Evolutionary conservation across 2,797 vertebrate species (phyloP).

Genomic region (Lagodon rhomboides): DNA sequence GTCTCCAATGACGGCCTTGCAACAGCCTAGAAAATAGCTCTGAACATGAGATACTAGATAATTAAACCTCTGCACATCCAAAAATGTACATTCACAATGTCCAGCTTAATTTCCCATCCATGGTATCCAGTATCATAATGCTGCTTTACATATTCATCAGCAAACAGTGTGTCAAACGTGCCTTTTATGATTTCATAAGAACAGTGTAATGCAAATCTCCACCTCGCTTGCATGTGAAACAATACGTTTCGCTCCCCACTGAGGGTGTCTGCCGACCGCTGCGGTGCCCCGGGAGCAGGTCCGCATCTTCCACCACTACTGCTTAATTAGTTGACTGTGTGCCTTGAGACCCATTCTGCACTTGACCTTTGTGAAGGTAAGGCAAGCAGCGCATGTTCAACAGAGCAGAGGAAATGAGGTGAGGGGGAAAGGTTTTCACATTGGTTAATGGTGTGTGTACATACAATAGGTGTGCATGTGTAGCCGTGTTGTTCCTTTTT

Average conservation of each 20-base stretch:
- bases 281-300: constrained; percentile 69
- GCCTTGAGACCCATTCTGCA: constrained; percentile 79
- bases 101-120: background rate
- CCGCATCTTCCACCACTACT: constrained; percentile 62
- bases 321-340: constrained; percentile 82
- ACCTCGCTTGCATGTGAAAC: constrained; percentile 70
- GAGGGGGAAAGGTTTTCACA: constrained; percentile 63
- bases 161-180: background rate
- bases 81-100: background rate
- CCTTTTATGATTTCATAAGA: constrained; percentile 45
- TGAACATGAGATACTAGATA: too few species aligned
- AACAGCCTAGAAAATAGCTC: background rate
- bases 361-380: constrained; percentile 85
- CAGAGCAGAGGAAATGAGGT: constrained; percentile 76
- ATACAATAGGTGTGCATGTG: constrained; percentile 26
- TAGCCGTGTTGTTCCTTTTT: constrained; percentile 5
- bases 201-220: constrained; percentile 69
- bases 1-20: background rate
- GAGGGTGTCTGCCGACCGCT: constrained; percentile 56
- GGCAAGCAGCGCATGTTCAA: constrained; percentile 76
- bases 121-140: background rate
- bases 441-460: constrained; percentile 20
- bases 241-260: constrained; percentile 68
- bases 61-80: background rate
- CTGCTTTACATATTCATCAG: background rate